Base-by-base conservation (phyloP, 2,797 vertebrate species). In the Hephaestus fuliginosus region DNA sequence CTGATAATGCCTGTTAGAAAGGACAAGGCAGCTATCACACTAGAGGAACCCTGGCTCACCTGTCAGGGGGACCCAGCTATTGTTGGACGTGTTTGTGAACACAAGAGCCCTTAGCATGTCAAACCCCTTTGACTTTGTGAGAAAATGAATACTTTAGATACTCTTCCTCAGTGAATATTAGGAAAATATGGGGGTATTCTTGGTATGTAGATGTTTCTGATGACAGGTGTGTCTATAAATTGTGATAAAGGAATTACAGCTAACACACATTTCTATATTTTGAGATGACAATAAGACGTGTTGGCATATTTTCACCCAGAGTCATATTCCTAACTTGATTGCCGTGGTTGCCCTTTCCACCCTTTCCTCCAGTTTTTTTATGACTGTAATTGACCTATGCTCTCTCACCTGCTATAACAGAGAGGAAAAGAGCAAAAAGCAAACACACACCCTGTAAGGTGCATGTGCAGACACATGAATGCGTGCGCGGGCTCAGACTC, bases 301-400 rank as follows among this genome's bases (percentile, higher is more conserved):
- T 15, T 43, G 43, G 36, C 36, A 39, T 39, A 39, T 39, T 39
- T 39, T 39, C 36, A 36, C 8, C n/a, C 39, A 55, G 28, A 68
- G 49, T 61, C 43, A 76, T 56, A 69, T 28, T 67, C 17, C 56
- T 25, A 39, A 80, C 13, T 58, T 46, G 18, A 83, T 44, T 28
- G 52, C 74, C 13, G 65, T 43, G n/a, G 7, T 70, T 82, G 69
- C 51, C 67, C 82, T 88, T 52, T 84, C 14, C 30, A 33, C 30
- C 75, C 87, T 46, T 58, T 70, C 85, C 60, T 66, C 52, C 30
- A 46, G 13, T 83, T 86, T 33, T 33, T 91, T 94, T 95, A 95
- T 95, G 80, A 78, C 87, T 71, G 78, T 72, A 90, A 92, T 91
- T 95, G 94, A 95, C 92, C 94, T 96, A 84, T 94, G 91, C 61